Evolutionary conservation across 2,888 invertebrate genomes (phyloP).

Genomic region (Caenorhabditis zanzibari): DNA sequence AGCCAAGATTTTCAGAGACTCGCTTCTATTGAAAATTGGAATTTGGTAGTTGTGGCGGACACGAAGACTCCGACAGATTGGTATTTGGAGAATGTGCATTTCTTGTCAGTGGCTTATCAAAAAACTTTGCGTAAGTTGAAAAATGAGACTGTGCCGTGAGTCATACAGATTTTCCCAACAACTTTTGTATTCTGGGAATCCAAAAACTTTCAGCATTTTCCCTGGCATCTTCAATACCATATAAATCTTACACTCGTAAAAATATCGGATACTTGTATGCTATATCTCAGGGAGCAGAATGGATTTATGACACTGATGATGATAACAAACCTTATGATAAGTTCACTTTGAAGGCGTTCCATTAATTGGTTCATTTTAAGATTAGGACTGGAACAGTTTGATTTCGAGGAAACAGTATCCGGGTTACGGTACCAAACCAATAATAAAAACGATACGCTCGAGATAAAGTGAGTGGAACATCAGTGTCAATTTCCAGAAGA

Average conservation of each 20-base stretch:
- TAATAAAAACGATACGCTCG: background rate
- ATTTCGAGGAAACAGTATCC: constrained; percentile 40
- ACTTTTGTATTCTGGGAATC: too few species aligned
- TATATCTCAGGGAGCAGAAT: constrained; percentile 68
- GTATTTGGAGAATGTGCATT: constrained; percentile 52
- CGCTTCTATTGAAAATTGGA: too few species aligned
- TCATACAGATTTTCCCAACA: too few species aligned
- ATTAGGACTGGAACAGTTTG: constrained; percentile 68
- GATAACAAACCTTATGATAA: too few species aligned
- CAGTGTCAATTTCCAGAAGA: too few species aligned
- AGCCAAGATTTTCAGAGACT: too few species aligned
- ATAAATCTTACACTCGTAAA: constrained; percentile 62
- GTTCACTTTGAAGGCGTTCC: constrained; percentile 63
- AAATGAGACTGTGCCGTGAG: too few species aligned
- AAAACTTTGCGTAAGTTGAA: constrained; percentile 3
- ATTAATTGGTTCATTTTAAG: too few species aligned
- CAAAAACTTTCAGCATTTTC: constrained; percentile 32
- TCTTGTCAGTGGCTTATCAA: constrained; percentile 48
- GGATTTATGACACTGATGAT: constrained; percentile 72
- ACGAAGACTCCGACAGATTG: constrained; percentile 56
- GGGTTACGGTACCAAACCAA: constrained; percentile 47
- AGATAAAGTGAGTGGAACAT: too few species aligned
- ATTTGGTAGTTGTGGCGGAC: too few species aligned
- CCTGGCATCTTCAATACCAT: constrained; percentile 30
- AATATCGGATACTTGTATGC: constrained; percentile 69